Conservation (phyloP, 1,140 invertebrate genomes). For the Ganaspis sp. region DNA sequence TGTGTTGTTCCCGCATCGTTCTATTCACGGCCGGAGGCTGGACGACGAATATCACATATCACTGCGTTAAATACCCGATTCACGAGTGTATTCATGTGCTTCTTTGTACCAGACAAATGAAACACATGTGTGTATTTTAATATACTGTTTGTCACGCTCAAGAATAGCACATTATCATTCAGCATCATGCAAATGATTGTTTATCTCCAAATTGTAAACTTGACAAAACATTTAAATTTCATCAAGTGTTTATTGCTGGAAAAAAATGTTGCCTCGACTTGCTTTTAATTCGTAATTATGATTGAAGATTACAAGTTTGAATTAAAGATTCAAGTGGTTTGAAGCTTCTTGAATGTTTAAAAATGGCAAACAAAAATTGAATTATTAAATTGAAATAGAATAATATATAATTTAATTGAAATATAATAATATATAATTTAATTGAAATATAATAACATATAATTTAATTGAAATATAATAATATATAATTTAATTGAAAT, state of each 20-base stretch:
- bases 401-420: too few relatives aligned
- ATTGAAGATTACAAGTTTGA: too few relatives aligned
- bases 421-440: too few relatives aligned
- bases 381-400: too few relatives aligned
- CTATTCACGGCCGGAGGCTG: constrained; percentile 43
- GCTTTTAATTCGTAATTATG: too few relatives aligned
- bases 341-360: too few relatives aligned
- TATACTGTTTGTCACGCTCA: constrained; percentile 9
- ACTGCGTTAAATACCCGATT: constrained; percentile 41
- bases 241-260: too few relatives aligned
- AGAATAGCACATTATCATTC: constrained; percentile 10
- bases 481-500: constrained; percentile 7
- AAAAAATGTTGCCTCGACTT: too few relatives aligned
- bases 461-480: too few relatives aligned
- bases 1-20: constrained; percentile 44
- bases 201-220: neutral
- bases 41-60: constrained; percentile 44
- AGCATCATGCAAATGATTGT: neutral
- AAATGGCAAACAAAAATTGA: too few relatives aligned
- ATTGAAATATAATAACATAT: too few relatives aligned
- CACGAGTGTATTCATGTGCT: neutral
- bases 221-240: neutral
- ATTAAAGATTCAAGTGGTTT: too few relatives aligned
- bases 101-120: neutral
- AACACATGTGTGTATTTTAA: neutral